A percentile compares a stretch with the other conserved stretches of the same genome.
phyloP scores from a whole-genome alignment of 2,888 invertebrate genomes.

The Branchinecta sandiegonensis region DNA sequence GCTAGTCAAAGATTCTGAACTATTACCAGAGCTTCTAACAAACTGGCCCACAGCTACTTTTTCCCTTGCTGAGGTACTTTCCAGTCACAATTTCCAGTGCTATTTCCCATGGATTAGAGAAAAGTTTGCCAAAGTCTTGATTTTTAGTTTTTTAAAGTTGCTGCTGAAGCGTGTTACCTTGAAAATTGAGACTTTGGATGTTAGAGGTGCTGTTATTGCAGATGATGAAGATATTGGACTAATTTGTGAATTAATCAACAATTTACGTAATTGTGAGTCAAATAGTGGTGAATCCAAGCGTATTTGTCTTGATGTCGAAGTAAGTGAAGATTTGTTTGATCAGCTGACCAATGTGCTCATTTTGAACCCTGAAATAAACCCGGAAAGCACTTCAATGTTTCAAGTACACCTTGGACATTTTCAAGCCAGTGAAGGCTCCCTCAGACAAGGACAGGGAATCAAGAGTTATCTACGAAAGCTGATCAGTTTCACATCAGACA shows the following conservation, averaged over 20 bases:
- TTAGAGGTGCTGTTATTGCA: constrained; percentile 6
- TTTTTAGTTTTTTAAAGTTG: not conserved
- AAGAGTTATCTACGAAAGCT: constrained; percentile 15
- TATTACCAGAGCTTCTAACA: not conserved
- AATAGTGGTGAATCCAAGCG: not conserved
- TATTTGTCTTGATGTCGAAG: not conserved
- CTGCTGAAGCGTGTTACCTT: not conserved
- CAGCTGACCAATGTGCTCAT: not conserved
- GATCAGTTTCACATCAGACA: constrained; percentile 3
- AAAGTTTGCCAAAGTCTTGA: not conserved
- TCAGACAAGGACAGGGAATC: constrained; percentile 10
- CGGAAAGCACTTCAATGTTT: not conserved
- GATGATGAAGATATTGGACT: not conserved
- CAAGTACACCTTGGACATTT: constrained; percentile 1
- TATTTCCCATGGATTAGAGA: constrained; percentile 3
- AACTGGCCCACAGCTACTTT: not conserved
- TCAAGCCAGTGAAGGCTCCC: constrained; percentile 3
- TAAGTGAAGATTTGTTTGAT: constrained; percentile 15
- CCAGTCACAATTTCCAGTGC: constrained; percentile 1
- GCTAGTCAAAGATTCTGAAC: constrained; percentile 1
- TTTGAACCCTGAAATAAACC: constrained; percentile 1
- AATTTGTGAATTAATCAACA: not conserved
- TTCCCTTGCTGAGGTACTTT: not conserved
- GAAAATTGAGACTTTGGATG: not conserved
- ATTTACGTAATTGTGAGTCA: not conserved